A percentile compares a stretch with the other conserved stretches of the same genome.
phyloP scores from a whole-genome alignment of 2,797 vertebrate genomes.

The Pelodytes ibericus region DNA sequence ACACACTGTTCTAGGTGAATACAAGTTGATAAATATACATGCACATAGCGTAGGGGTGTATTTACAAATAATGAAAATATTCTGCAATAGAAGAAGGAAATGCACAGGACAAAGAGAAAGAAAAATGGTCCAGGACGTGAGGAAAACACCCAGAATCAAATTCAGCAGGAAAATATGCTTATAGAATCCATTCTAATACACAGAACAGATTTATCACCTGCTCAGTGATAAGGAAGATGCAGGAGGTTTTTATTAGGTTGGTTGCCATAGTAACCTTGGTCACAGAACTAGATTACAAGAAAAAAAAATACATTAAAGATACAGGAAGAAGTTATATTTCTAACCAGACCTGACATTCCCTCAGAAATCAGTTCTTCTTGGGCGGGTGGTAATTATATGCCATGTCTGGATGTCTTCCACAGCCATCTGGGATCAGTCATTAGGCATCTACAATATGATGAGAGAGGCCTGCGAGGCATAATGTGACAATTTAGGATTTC shows the following conservation, averaged over 20 bases:
- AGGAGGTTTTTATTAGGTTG: slow-evolving; percentile 25
- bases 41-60: not conserved
- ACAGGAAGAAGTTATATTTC: slow-evolving; percentile 16
- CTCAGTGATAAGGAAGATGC: slow-evolving; percentile 28
- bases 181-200: slow-evolving; percentile 6
- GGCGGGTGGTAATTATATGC: slow-evolving; percentile 39
- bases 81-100: not conserved
- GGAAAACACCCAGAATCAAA: not conserved
- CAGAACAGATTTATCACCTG: slow-evolving; percentile 43
- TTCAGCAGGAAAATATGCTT: not conserved
- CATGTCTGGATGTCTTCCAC: slow-evolving; percentile 1
- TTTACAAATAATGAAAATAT: not conserved
- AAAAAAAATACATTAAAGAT: slow-evolving; percentile 8
- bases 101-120: not conserved
- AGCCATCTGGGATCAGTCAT: slow-evolving; percentile 42
- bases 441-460: slow-evolving; percentile 9
- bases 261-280: slow-evolving; percentile 30
- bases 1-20: not conserved
- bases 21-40: not conserved
- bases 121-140: too few relatives aligned
- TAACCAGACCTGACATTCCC: slow-evolving; percentile 38
- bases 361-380: slow-evolving; percentile 14
- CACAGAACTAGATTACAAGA: slow-evolving; percentile 13
- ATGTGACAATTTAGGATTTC: not conserved
- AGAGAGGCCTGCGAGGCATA: slow-evolving; percentile 4